Conservation (phyloP, 1,140 invertebrate genomes). For the Panagrolaimus sp. region DNA sequence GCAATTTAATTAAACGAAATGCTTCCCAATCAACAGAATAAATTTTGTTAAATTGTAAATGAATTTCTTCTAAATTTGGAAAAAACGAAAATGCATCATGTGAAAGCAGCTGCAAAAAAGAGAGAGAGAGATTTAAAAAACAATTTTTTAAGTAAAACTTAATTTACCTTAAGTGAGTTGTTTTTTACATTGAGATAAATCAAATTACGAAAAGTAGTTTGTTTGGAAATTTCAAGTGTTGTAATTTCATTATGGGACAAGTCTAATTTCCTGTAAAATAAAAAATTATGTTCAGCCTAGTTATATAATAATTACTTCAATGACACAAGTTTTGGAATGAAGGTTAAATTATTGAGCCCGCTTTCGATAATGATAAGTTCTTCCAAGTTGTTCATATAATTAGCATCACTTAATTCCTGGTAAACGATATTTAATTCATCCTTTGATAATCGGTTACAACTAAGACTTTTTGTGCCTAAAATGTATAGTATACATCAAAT, state of each 20-base stretch:
- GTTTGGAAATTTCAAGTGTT: background rate
- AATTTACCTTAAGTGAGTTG: slow-evolving; percentile 6
- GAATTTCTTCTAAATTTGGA: slow-evolving; percentile 44
- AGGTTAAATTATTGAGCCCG: too few species aligned
- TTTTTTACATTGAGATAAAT: slow-evolving; percentile 6
- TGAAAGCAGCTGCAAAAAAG: background rate
- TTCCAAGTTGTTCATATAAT: too few species aligned
- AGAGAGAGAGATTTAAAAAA: background rate
- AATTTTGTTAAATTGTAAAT: slow-evolving; percentile 29
- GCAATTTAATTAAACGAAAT: slow-evolving; percentile 39
- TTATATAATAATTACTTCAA: background rate
- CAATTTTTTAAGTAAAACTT: background rate
- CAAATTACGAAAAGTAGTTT: slow-evolving; percentile 7
- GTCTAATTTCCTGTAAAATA: background rate
- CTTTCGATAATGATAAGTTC: too few species aligned
- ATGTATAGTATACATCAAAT: too few species aligned
- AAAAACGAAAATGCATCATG: slow-evolving; percentile 17
- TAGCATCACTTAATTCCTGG: too few species aligned
- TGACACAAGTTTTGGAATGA: too few species aligned
- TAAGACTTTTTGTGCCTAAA: too few species aligned
- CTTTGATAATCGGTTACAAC: too few species aligned
- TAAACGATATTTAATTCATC: too few species aligned
- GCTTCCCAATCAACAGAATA: slow-evolving; percentile 45
- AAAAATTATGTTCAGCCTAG: slow-evolving; percentile 9
- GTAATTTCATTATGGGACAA: background rate